Percentiles rank a stretch among this genome's conserved stretches.
These are phyloP conservation scores for Calameuta pallipes DNA, from an alignment of 2,888 invertebrate genomes.

Conservation along the genomic window DNA sequence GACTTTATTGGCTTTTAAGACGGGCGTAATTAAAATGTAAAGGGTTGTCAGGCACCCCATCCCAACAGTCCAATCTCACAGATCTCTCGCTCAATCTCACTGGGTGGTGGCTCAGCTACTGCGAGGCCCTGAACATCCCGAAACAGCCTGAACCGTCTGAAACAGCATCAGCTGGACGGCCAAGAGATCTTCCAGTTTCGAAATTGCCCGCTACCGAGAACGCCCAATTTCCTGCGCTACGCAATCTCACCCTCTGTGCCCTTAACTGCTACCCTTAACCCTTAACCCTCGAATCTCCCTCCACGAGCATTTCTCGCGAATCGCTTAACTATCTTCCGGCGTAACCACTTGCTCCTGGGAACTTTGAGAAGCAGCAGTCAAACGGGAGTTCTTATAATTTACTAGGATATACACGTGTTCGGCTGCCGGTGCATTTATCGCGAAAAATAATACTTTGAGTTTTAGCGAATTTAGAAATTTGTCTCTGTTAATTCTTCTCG, in stretches of 20 bases:
- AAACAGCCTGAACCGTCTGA: slow-evolving; percentile 11
- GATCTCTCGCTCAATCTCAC: slow-evolving; percentile 28
- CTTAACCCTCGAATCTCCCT: background rate
- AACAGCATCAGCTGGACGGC: background rate
- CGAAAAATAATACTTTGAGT: background rate
- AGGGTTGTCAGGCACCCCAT: slow-evolving; percentile 49
- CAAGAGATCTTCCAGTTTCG: slow-evolving; percentile 27
- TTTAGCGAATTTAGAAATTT: background rate
- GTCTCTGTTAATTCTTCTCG: background rate
- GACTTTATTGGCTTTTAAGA: slow-evolving; percentile 61
- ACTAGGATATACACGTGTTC: background rate
- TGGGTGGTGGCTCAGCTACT: slow-evolving; percentile 17
- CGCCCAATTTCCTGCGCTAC: background rate
- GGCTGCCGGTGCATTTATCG: background rate
- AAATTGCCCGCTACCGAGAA: slow-evolving; percentile 21
- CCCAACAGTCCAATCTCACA: slow-evolving; percentile 2
- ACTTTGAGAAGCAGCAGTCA: background rate
- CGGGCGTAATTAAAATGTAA: slow-evolving; percentile 60
- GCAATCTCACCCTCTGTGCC: background rate
- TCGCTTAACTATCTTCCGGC: background rate
- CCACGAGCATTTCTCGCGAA: background rate
- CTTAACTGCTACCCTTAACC: background rate
- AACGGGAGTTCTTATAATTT: background rate
- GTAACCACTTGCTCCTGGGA: background rate
- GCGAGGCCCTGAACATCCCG: slow-evolving; percentile 20